Evolutionary conservation across 2,888 invertebrate genomes (phyloP).

Genomic region (Amiota communis): DNA sequence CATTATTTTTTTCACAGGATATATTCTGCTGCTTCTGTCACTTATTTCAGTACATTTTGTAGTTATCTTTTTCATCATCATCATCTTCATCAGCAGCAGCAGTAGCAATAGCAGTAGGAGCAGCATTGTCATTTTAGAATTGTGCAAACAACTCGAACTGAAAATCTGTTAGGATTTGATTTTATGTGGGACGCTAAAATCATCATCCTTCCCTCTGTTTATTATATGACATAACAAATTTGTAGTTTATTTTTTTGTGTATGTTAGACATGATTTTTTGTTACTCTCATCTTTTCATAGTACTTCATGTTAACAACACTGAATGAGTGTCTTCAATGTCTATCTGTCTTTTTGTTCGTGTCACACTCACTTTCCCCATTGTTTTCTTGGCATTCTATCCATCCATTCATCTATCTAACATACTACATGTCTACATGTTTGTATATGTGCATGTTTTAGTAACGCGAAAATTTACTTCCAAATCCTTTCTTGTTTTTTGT

Average conservation of each 20-base stretch:
- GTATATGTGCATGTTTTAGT: too few species aligned
- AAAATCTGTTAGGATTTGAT: slow-evolving; percentile 15
- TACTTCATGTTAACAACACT: too few species aligned
- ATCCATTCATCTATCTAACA: too few species aligned
- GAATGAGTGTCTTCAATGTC: not conserved
- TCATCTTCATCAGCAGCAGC: not conserved
- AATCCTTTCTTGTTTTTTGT: too few species aligned
- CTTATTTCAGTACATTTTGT: not conserved
- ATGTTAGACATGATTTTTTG: not conserved
- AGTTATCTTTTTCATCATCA: not conserved
- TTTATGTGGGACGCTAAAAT: not conserved
- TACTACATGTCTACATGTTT: too few species aligned
- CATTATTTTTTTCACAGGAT: too few species aligned
- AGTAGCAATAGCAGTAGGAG: not conserved
- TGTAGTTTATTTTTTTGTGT: too few species aligned
- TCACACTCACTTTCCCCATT: too few species aligned
- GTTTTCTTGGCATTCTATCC: too few species aligned
- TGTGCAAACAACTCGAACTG: slow-evolving; percentile 15
- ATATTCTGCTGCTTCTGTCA: slow-evolving; percentile 15
- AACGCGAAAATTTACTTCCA: too few species aligned
- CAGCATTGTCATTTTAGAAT: not conserved
- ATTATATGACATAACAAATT: not conserved
- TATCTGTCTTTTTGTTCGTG: not conserved
- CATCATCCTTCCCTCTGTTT: not conserved
- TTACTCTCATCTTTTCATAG: not conserved